Percentiles rank a stretch among this genome's conserved stretches.
Evolutionary conservation across 2,797 vertebrate genomes (phyloP).

Genomic region (Euphonia xanthogaster): DNA sequence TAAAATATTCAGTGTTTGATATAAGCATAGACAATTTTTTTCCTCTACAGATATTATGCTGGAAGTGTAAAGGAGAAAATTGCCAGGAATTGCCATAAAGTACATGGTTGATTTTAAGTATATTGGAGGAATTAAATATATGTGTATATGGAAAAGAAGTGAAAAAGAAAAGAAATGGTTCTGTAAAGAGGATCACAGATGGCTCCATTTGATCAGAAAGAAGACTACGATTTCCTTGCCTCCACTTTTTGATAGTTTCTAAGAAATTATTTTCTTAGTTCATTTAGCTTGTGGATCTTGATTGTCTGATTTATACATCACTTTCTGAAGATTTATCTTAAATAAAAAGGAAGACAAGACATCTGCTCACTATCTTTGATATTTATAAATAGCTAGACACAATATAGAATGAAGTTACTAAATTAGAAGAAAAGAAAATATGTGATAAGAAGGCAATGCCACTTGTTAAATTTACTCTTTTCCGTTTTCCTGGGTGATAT

Average conservation of each 20-base stretch:
- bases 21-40: not conserved
- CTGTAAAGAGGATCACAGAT: not conserved
- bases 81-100: not conserved
- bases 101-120: not conserved
- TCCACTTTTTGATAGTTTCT: slow-evolving; percentile 2
- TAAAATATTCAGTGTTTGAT: not conserved
- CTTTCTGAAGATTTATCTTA: not conserved
- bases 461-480: slow-evolving; percentile 71
- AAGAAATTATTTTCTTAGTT: not conserved
- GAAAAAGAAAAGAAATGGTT: not conserved
- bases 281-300: not conserved
- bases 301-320: not conserved
- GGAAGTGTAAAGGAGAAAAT: slow-evolving; percentile 13
- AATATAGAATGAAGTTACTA: not conserved
- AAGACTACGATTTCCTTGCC: not conserved
- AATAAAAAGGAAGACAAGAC: not conserved
- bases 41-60: not conserved
- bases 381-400: slow-evolving; percentile 9
- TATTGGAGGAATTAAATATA: not conserved
- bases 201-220: not conserved
- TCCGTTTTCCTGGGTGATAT: slow-evolving; percentile 21
- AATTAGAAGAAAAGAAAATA: slow-evolving; percentile 49
- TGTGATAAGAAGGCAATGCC: slow-evolving; percentile 19
- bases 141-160: not conserved
- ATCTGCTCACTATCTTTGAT: slow-evolving; percentile 14